Base-by-base conservation (phyloP, 1,140 invertebrate genomes). In the Drusus annulatus region DNA sequence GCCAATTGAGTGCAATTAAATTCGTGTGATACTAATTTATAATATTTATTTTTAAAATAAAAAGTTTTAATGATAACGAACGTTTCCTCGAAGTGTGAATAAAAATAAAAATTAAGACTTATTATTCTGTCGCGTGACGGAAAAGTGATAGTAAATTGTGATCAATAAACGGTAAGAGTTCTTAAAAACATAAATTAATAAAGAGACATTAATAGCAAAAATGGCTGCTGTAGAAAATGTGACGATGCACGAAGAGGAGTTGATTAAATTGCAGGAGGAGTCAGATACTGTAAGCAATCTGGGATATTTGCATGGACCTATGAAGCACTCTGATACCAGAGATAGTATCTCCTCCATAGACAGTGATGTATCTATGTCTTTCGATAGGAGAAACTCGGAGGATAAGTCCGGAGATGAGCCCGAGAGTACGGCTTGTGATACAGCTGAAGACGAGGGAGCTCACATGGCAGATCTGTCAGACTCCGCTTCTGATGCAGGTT, bases 321-420 rank as follows among this genome's bases (percentile, higher is more conserved):
- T 84, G 82, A 84, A 84, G 71, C 80, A 91, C 62, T 90, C 91
- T 2, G 92, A 93, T 81, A 91, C 91, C 10, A 87, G 91, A 31
- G 92, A 93, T 82, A 93, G 91, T 69, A 92, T 92, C 28, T 93
- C 92, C 1, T 93, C 92, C 3, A 89, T 91, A n/a, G 92, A 93
- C 85, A 93, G 92, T 80, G 92, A 93, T 78, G 88, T 91, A 1
- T 92, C 91, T 36, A 83, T 93, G 16, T 91, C 91, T 0, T 93
- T 90, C 81, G 91, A 92, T 75, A 85, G 89, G 21, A 84, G 86
- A 76, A 86, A 85, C 6, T 89, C 87, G 0, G 87, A 88, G 68
- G 82, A 83, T 45, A 76, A 79, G 36, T 82, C 79, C 17, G 68
- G 65, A 1, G 77, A 60, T 5, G 82, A 80, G 60, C 65, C 80